Base-by-base conservation (phyloP, 1,140 invertebrate genomes). In the Chrysoperla carnea region DNA sequence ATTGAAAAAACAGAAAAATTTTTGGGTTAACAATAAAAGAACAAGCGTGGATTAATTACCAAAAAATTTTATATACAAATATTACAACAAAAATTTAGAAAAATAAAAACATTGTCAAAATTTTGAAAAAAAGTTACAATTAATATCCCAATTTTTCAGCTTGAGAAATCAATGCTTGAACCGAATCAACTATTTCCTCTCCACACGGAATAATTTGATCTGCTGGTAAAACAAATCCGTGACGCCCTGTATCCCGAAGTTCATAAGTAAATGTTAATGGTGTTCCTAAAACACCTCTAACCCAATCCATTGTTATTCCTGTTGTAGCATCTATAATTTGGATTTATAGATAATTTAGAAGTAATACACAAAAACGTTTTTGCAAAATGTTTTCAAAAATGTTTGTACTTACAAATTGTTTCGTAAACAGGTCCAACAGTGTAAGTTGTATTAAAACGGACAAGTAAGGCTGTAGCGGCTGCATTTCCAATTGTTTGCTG, bases 221-320 rank as follows among this genome's bases (percentile, higher is more conserved):
- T 2, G 76, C 68, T 0, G 84, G 80, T 17, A 90, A 60, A 1
- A 84, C 9, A 56, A 91, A 91, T 1, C 84, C 84, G 46, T 76
- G 69, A 40, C 59, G 9, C 8, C 37, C 37, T 31, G 50, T 64
- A 46, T 78, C 75, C 4, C 72, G 51, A 6, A 79, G 53, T 56
- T 78, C 76, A 39, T 75, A 63, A 1, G 67, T 62, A 48, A 62
- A 78, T 0, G 66, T 53, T 29, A 75, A 64, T 31, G 67, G 67
- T n/a, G 73, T 59, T 38, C 59, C 59, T 2, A 61, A 54, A 6
- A 35, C 54, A 29, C 59, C 62, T 46, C 68, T 67, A 1, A 70
- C 70, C 69, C 70, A 77, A 46, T 76, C 75, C 15, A 70, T 49
- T 1, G 66, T 67, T 29, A 60, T 62, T 37, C 72, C 72, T 31